A percentile compares a stretch with the other conserved stretches of the same genome.
These are phyloP conservation scores for Torymus texanus DNA, from an alignment of 2,888 invertebrate genomes.

Conservation along the genomic window DNA sequence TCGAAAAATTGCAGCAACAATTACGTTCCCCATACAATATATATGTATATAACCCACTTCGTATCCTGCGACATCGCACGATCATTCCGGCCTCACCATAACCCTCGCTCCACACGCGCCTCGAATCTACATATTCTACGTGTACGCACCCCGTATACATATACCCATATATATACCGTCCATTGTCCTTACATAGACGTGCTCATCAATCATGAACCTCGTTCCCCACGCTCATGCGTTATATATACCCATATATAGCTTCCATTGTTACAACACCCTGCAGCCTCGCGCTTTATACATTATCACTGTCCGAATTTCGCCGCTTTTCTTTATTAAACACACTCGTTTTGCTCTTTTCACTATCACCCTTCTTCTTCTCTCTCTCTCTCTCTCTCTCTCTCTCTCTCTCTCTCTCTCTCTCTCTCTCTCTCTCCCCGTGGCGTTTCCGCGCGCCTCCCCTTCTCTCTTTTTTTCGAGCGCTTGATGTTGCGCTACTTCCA, in stretches of 20 bases:
- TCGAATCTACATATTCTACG: constrained; percentile 3
- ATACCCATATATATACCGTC: background rate
- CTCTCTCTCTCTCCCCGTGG: background rate
- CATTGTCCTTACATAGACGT: constrained; percentile 2
- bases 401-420: background rate
- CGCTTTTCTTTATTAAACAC: constrained; percentile 35
- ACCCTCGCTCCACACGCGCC: background rate
- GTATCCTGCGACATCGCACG: too few species aligned
- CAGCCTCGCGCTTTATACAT: background rate
- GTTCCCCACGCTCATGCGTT: background rate
- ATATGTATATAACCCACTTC: too few species aligned
- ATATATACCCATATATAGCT: background rate
- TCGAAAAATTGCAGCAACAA: too few species aligned
- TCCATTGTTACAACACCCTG: background rate
- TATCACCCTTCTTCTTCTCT: background rate
- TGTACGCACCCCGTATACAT: background rate
- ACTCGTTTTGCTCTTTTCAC: constrained; percentile 29
- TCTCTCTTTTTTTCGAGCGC: constrained; percentile 46
- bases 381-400: background rate
- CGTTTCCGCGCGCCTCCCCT: background rate
- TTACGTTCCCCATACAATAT: too few species aligned
- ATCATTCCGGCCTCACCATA: too few species aligned
- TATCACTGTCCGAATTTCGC: constrained; percentile 19
- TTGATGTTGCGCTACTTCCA: background rate
- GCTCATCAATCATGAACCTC: constrained; percentile 28